Evolutionary conservation across 2,888 invertebrate species (phyloP).

Genomic region (Tineola bisselliella): DNA sequence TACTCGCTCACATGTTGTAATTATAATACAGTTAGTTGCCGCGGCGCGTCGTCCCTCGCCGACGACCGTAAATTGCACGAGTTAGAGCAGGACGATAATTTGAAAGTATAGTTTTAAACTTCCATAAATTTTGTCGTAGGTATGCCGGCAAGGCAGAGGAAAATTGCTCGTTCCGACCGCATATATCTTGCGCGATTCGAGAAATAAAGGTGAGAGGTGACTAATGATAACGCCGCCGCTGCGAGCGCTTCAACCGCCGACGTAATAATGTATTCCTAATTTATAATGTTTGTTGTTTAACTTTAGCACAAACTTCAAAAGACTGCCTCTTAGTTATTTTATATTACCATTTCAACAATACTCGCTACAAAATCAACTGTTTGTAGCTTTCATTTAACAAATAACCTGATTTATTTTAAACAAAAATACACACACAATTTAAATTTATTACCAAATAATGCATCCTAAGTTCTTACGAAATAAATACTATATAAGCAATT

Average conservation of each 20-base stretch:
- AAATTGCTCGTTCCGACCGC: slow-evolving; percentile 18
- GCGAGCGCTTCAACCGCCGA: slow-evolving; percentile 14
- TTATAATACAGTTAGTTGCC: slow-evolving; percentile 15
- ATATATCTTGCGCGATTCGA: slow-evolving; percentile 18
- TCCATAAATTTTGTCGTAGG: slow-evolving; percentile 17
- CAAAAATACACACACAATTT: too few species aligned
- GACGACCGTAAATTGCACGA: slow-evolving; percentile 17
- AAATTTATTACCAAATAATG: too few species aligned
- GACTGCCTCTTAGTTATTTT: background rate
- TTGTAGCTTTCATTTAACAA: background rate
- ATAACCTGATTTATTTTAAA: background rate
- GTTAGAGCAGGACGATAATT: slow-evolving; percentile 17
- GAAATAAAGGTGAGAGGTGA: slow-evolving; percentile 17
- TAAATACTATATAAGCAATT: too few species aligned
- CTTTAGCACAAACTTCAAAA: slow-evolving; percentile 11
- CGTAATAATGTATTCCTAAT: slow-evolving; percentile 16
- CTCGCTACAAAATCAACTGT: background rate
- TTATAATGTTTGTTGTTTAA: slow-evolving; percentile 15
- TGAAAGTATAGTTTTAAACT: slow-evolving; percentile 21
- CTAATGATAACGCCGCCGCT: slow-evolving; percentile 15
- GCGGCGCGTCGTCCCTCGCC: slow-evolving; percentile 13
- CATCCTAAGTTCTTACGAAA: too few species aligned
- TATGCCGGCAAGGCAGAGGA: slow-evolving; percentile 15
- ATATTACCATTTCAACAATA: slow-evolving; percentile 3
- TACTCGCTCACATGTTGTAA: slow-evolving; percentile 15